Evolutionary conservation across 1,140 invertebrate species (phyloP), one percentile per base, ranked within the genome.

Genomic region (Pseudomyrmex gracilis): DNA sequence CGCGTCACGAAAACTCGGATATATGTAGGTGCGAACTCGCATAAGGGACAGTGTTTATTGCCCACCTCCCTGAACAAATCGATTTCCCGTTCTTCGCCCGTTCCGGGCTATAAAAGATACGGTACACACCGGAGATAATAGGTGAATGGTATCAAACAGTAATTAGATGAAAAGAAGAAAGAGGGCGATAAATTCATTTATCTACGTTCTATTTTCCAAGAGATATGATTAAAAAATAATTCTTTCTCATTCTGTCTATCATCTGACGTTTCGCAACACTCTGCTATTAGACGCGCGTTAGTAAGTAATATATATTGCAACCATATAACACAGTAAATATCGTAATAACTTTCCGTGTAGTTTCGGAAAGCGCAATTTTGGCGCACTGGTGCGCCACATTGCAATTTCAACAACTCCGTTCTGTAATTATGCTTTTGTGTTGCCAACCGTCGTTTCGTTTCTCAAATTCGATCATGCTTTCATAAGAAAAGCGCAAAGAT

Each of bases 41-140:
- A 34, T 74, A 74, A 73, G 71, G 71, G 80, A 73, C 60, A 73
- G 22, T 64, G 80, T 73, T 82, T 80, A 80, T 80, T 47, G 22
- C 77, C 67, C 64, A 47, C 47, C 51, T 80, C 83, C 34, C 53
- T 24, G 43, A 80, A n/a, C 74, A 66, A 80, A 78, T 70, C 63
- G 66, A 78, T 58, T 58, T 45, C 20, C 3, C 47, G 8, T 13
- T 45, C 15, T 49, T 55, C 51, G n/a, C 13, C 15, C 63, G 20
- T 45, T 73, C 55, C 34, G 47, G 4, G 0, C 13, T 22, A 24
- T 60, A 22, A 43, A 78, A 68, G 51, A 8, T 47, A 70, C 47
- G 13, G 12, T 67, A 2, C 5, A 57, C 17, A 34, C 7, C 57
- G 13, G 34, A 9, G 17, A 58, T 61, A 57, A 71, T 43, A 55